Evolutionary conservation across 2,113 vertebrate species (phyloP).

Genomic region (Mola mola): DNA sequence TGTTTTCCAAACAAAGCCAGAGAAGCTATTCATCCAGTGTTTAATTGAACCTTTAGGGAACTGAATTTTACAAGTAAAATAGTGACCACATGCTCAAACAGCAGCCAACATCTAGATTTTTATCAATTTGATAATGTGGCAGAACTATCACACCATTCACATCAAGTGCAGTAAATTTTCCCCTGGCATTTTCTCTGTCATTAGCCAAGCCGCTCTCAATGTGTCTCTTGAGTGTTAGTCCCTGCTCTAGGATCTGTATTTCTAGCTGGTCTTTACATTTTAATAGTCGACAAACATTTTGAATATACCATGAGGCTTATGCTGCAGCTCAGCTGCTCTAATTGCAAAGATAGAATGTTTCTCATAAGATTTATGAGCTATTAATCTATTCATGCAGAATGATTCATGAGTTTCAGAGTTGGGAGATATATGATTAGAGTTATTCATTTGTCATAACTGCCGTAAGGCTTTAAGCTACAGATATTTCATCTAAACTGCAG

Average conservation of each 20-base stretch:
- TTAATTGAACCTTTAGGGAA: slow-evolving; percentile 13
- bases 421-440: slow-evolving; percentile 75
- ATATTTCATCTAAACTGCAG: slow-evolving; percentile 63
- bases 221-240: slow-evolving; percentile 37
- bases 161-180: slow-evolving; percentile 43
- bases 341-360: slow-evolving; percentile 76
- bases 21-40: slow-evolving; percentile 15
- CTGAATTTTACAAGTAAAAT: slow-evolving; percentile 23
- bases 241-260: slow-evolving; percentile 46
- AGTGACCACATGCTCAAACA: slow-evolving; percentile 57
- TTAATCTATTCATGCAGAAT: slow-evolving; percentile 72
- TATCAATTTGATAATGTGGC: slow-evolving; percentile 41
- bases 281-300: slow-evolving; percentile 75
- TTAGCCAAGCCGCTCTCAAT: slow-evolving; percentile 37
- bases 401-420: slow-evolving; percentile 73
- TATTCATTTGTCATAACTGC: slow-evolving; percentile 71
- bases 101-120: slow-evolving; percentile 42
- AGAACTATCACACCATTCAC: slow-evolving; percentile 51
- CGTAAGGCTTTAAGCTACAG: slow-evolving; percentile 55
- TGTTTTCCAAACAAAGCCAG: too few species aligned
- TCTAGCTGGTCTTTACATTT: slow-evolving; percentile 53
- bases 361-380: slow-evolving; percentile 74
- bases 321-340: slow-evolving; percentile 58
- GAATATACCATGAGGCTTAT: slow-evolving; percentile 77
- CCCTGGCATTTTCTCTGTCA: slow-evolving; percentile 53